These are phyloP conservation scores for Otis tarda DNA, from an alignment of 2,113 vertebrate species.

Conservation along the genomic window DNA sequence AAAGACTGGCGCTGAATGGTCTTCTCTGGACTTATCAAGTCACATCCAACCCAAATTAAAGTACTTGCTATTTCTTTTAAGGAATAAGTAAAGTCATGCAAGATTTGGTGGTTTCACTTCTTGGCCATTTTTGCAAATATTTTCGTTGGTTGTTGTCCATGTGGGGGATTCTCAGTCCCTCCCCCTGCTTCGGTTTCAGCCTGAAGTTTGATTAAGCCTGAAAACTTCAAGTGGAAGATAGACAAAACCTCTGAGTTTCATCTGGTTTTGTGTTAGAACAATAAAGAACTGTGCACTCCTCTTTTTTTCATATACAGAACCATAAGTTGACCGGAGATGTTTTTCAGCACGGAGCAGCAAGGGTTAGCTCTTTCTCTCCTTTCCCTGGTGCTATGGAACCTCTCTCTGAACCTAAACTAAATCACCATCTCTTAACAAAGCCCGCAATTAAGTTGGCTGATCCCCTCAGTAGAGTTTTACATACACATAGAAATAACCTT, in stretches of 20 bases:
- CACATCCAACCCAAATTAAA: neutral
- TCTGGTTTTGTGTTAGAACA: neutral
- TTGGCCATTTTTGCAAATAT: neutral
- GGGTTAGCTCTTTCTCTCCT: conserved; percentile 25
- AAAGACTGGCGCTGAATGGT: neutral
- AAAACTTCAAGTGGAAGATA: neutral
- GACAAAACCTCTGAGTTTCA: neutral
- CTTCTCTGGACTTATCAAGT: neutral
- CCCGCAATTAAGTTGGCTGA: conserved; percentile 46
- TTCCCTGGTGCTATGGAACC: neutral
- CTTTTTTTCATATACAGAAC: neutral
- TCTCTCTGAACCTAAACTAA: conserved; percentile 49
- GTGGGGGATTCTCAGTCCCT: neutral
- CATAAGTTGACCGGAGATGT: neutral
- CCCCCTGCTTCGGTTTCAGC: neutral
- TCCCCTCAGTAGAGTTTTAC: conserved; percentile 17
- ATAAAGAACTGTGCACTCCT: neutral
- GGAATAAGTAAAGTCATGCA: neutral
- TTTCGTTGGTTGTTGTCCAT: neutral
- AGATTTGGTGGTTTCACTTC: conserved; percentile 8
- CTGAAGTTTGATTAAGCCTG: neutral
- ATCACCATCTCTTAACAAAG: conserved; percentile 55
- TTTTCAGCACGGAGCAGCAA: neutral
- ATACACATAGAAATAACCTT: conserved; percentile 48
- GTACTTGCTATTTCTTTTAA: neutral